Percentiles rank a stretch among this genome's conserved stretches.
Evolutionary conservation across 2,888 invertebrate genomes (phyloP).

Genomic region (Macrophya alboannulata): DNA sequence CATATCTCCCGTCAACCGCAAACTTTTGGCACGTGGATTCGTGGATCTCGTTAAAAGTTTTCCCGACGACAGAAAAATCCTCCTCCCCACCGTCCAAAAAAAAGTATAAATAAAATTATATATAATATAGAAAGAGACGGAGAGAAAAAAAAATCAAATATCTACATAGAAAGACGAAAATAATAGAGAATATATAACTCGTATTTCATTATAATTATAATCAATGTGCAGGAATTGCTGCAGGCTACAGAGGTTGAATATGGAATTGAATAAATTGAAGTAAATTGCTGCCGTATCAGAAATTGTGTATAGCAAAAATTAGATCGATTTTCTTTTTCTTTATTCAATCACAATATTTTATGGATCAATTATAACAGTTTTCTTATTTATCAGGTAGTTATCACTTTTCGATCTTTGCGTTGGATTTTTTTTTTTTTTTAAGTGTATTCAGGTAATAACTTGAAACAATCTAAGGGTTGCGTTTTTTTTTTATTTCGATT

Average conservation of each 20-base stretch:
- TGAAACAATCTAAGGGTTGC: not conserved
- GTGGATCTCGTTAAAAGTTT: conserved; percentile 19
- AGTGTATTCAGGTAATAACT: not conserved
- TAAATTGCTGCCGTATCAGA: too few species aligned
- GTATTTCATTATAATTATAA: not conserved
- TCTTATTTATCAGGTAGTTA: too few species aligned
- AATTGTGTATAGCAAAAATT: not conserved
- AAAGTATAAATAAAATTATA: not conserved
- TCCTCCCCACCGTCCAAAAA: too few species aligned
- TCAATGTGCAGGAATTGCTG: not conserved
- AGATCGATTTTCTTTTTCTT: not conserved
- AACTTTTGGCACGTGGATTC: conserved; percentile 9
- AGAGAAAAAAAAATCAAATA: not conserved
- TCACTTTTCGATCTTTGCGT: too few species aligned
- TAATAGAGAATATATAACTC: not conserved
- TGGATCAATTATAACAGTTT: too few species aligned
- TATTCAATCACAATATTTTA: not conserved
- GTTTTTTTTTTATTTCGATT: not conserved
- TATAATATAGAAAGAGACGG: not conserved
- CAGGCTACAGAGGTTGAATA: not conserved
- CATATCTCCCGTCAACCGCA: not conserved
- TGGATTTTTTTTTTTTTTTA: too few species aligned
- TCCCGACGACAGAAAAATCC: not conserved
- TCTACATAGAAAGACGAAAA: not conserved
- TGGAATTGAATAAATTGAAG: not conserved